Evolutionary conservation across 1,140 invertebrate genomes (phyloP), one percentile per base, ranked within the genome.

Genomic region (Bombus superbus): DNA sequence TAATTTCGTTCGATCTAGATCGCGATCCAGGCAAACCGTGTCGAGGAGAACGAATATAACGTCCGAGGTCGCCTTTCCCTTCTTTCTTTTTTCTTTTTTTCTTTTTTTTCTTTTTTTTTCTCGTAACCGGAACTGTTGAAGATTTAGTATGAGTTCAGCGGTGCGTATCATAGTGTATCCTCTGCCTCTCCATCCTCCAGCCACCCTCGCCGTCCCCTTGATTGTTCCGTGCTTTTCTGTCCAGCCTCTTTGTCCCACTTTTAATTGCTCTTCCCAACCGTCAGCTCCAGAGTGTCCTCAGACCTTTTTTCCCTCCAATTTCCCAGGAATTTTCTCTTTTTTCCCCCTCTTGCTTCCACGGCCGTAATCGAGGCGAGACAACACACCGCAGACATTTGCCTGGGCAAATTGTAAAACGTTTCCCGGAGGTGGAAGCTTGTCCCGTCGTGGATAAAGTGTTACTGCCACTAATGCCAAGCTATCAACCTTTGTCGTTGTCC

Each of bases 241-340:
- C 44, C 77, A 59, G 59, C n/a, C 53, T 66, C 57, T 73, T 80
- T 81, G 78, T 85, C 62, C 47, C n/a, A 57, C 53, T 82, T 88
- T 76, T 88, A 86, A 75, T 89, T 82, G 64, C 79, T 64, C 53
- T 77, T 44, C 68, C 18, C 53, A 47, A 53, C n/a, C 53, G 73
- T 74, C 79, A 25, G 40, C 38, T 64, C 73, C 53, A 42, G 72
- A 44, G 32, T 57, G 35, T 64, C 69, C 53, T 64, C 44, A 40
- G 42, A 79, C 73, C 78, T 38, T 35, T 47, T 82, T 71, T 44
- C 38, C 42, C 35, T 57, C 64, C 42, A 82, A 86, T 88, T 88
- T 86, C 38, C 57, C 71, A 62, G 85, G 40, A 38, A 44, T 82
- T 35, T 66, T 40, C 59, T n/a, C 40, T 47, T 35, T n/a, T 42